Conservation (phyloP, 64 coral and sea anemone genomes). For the Cladopsammia gracilis region DNA sequence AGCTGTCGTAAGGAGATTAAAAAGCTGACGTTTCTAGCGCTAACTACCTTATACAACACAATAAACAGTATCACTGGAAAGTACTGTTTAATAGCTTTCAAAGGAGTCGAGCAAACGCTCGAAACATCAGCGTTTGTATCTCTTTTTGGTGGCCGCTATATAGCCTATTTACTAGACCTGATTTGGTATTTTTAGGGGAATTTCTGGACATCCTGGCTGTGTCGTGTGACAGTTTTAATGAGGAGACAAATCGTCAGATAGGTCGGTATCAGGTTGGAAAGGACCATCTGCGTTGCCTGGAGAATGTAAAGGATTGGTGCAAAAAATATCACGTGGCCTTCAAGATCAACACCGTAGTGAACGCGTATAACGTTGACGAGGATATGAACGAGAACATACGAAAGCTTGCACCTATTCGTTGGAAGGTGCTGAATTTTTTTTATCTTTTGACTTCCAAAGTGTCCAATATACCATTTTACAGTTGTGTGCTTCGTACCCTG, state of each 20-base stretch:
- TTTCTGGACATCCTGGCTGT: slow-evolving; percentile 91
- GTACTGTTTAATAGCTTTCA: no score
- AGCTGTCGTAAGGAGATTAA: no score
- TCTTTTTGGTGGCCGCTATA: no score
- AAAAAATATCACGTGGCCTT: slow-evolving; percentile 80
- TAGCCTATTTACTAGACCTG: no score
- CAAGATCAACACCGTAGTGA: slow-evolving; percentile 93
- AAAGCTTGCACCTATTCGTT: slow-evolving; percentile 72
- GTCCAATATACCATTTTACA: no score
- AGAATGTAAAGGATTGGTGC: slow-evolving; percentile 81
- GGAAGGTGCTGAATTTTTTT: slow-evolving; percentile 67
- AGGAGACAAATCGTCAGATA: slow-evolving; percentile 78
- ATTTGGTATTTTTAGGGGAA: slow-evolving; percentile 51
- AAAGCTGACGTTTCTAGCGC: no score
- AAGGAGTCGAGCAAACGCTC: no score
- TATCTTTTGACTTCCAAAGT: no score
- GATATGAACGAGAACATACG: slow-evolving; percentile 75
- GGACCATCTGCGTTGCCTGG: slow-evolving; percentile 56
- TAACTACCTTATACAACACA: no score
- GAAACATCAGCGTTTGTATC: no score
- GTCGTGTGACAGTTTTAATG: slow-evolving; percentile 94
- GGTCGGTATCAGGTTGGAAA: slow-evolving; percentile 69
- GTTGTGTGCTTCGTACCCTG: no score
- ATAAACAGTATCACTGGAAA: no score
- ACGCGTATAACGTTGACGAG: slow-evolving; percentile 71